These are phyloP conservation scores for Drosophila neotestacea DNA, from an alignment of 2,888 invertebrate genomes.

Conservation along the genomic window DNA sequence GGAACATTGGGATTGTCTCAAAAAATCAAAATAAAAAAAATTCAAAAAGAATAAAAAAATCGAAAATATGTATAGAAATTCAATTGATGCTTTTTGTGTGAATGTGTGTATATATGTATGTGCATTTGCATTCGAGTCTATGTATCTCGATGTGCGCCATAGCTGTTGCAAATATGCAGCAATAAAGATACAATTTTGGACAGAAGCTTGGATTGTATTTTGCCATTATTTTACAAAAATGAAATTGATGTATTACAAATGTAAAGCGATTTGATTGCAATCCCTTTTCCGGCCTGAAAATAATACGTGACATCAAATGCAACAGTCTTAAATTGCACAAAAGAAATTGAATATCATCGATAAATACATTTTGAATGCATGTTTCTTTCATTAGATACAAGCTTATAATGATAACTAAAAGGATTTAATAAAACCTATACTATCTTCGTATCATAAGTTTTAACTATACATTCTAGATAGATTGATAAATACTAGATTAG, in stretches of 20 bases:
- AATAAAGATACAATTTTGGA: conserved; percentile 69
- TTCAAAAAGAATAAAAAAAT: neutral
- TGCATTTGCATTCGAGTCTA: conserved; percentile 1
- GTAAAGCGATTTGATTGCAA: conserved; percentile 69
- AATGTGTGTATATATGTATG: conserved; percentile 15
- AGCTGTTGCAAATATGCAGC: conserved; percentile 59
- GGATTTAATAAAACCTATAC: neutral
- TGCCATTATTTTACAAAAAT: conserved; percentile 53
- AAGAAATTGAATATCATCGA: conserved; percentile 10
- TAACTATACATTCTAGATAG: no score
- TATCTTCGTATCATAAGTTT: no score
- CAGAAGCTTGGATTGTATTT: conserved; percentile 51
- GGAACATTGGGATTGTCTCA: conserved; percentile 43
- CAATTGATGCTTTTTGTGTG: conserved; percentile 66
- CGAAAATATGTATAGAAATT: conserved; percentile 53
- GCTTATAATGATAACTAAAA: neutral
- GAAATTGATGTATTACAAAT: conserved; percentile 67
- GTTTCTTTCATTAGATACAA: neutral
- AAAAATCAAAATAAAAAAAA: conserved; percentile 27
- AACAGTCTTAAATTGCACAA: conserved; percentile 17
- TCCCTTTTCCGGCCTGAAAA: conserved; percentile 23
- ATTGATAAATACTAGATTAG: no score
- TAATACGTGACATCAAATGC: conserved; percentile 16
- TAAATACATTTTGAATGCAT: conserved; percentile 1
- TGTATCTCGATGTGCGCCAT: conserved; percentile 9